Base-by-base conservation (phyloP, 30 jellyfish, hydroid and myxozoan species). In the Turritopsis dohrnii region DNA sequence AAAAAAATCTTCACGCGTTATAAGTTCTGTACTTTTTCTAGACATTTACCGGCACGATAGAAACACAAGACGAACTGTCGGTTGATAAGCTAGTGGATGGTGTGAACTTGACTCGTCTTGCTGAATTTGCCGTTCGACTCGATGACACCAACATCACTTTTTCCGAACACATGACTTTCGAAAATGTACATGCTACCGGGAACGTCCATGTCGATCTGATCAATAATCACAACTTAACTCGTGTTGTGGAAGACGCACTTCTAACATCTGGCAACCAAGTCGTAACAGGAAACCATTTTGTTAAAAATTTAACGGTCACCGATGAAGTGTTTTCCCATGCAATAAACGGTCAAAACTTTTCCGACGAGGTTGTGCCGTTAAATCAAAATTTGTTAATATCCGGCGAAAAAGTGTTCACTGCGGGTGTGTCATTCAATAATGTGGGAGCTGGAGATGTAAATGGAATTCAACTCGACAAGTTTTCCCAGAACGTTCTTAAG, bases 51-150 rank as follows among this genome's bases (percentile, higher is more conserved):
- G 52, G 23, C 24, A 53, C 71, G 20, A 74, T 84, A 7, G 31
- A 21, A 24, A 24, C 81, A 13, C 28, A 79, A 7, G 28, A 69
- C 23, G 76, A 79, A 66, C 52, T 94, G 74, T 28, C 25, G 24
- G 94, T 94, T 27, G 30, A 29, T 8, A 96, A 94, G 16, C 53
- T 52, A 54, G 86, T 94, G 13, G 96, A 94, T 52, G 85, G 81
- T 19, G 95, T 94, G 8, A 89, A 86, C 29, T 73, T 80, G 22
- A 69, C 96, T 1, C 83, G 84, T 26, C 54, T 86, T 25, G 96
- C 90, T 4, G 81, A 80, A 53, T 54, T 28, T 3, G 74, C 99
- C 21, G 93, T 83, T 28, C 92, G 85, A 41, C 82, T 77, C 24
- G 79, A 87, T 52, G 79, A 22, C n/a, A 93, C 88, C 18, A 72